Evolutionary conservation across 2,888 invertebrate genomes (phyloP).

Genomic region (Philereme vetulata): DNA sequence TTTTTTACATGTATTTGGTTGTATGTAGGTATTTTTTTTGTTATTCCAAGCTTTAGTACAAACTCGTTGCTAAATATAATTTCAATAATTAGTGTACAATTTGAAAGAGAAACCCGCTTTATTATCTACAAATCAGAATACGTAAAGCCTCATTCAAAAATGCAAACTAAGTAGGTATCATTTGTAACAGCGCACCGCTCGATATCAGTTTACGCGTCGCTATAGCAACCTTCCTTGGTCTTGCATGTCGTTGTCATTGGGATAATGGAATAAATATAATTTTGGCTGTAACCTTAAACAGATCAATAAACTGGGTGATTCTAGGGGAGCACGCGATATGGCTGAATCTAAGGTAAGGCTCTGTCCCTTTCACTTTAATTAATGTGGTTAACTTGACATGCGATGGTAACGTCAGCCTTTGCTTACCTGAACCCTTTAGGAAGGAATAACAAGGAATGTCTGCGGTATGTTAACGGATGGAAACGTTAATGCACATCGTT

Average conservation of each 20-base stretch:
- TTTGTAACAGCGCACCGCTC: conserved; percentile 8
- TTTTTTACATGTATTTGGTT: no score
- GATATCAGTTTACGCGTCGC: conserved; percentile 52
- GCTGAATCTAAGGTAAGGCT: conserved; percentile 70
- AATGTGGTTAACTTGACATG: conserved; percentile 67
- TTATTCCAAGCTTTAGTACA: no score
- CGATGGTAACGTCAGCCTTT: conserved; percentile 44
- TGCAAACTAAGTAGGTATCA: not conserved
- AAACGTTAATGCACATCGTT: conserved; percentile 10
- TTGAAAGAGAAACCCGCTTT: no score
- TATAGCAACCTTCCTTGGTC: conserved; percentile 57
- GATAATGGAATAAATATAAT: conserved; percentile 75
- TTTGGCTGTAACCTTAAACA: conserved; percentile 59
- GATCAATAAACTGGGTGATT: conserved; percentile 77
- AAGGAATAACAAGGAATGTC: conserved; percentile 18
- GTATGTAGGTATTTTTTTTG: no score
- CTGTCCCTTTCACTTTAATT: conserved; percentile 69
- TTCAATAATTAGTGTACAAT: no score
- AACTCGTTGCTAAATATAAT: no score
- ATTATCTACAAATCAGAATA: not conserved
- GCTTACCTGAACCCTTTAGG: conserved; percentile 33
- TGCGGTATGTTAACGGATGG: conserved; percentile 9
- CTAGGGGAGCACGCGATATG: conserved; percentile 76
- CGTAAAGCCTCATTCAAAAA: conserved; percentile 2
- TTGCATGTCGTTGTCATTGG: conserved; percentile 64